Percentiles rank a stretch among this genome's conserved stretches.
Conservation (phyloP, 1,140 invertebrate genomes). For the Pseudomyrmex pallidus region DNA sequence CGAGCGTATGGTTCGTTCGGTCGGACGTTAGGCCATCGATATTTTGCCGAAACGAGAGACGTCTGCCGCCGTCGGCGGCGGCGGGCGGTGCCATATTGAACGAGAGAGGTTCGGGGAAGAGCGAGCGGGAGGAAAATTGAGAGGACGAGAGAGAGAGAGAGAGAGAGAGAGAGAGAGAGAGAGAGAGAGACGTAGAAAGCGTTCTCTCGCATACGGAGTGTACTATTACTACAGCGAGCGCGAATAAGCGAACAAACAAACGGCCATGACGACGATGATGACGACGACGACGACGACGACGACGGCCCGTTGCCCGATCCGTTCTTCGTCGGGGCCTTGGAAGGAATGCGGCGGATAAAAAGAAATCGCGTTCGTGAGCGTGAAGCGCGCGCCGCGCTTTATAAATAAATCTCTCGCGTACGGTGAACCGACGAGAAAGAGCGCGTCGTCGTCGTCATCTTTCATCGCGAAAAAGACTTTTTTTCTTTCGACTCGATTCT, state of each 20-base stretch:
- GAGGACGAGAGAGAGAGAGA: background rate
- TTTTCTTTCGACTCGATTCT: no score
- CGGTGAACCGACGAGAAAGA: slow-evolving; percentile 27
- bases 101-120: slow-evolving; percentile 9
- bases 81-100: slow-evolving; percentile 46
- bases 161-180: slow-evolving; percentile 46
- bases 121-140: slow-evolving; percentile 3
- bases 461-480: background rate
- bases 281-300: slow-evolving; percentile 39
- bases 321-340: slow-evolving; percentile 47
- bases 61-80: slow-evolving; percentile 30
- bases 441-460: background rate
- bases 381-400: slow-evolving; percentile 16
- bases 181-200: slow-evolving; percentile 52
- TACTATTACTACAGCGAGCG: background rate
- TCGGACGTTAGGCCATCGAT: slow-evolving; percentile 54
- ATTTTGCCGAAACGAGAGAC: slow-evolving; percentile 56
- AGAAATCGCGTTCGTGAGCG: slow-evolving; percentile 35
- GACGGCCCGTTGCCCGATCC: slow-evolving; percentile 46
- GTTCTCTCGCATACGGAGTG: background rate
- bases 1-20: slow-evolving; percentile 27
- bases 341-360: slow-evolving; percentile 56
- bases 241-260: slow-evolving; percentile 19
- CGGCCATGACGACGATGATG: slow-evolving; percentile 39
- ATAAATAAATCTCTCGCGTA: slow-evolving; percentile 50